Evolutionary conservation across 2,888 invertebrate genomes (phyloP), one percentile per base, ranked within the genome.

Genomic region (Epistrophe eligans): DNA sequence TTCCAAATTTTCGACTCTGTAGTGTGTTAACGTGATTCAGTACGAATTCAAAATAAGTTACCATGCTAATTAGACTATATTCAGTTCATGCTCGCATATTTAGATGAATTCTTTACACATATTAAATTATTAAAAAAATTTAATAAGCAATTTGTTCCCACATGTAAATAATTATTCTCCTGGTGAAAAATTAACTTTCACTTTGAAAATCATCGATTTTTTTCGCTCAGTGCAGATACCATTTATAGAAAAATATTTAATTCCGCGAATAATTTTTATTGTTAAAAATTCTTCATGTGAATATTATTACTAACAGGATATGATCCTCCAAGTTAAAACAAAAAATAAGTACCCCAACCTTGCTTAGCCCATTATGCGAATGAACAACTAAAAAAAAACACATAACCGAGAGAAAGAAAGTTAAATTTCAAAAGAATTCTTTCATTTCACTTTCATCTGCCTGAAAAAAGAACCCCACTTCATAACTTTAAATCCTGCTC

Each of bases 381-480:
- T 38, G 10, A 2, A 15, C 57, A 15, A 15, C 32, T 19, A 60
- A 13, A 60, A 35, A 70, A 45, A 62, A 40, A 28, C 60, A 71
- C 76, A 66, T 76, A 80, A 80, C 45, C 32, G 48, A 79, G 82
- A 77, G 85, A 79, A 85, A 77, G 85, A 85, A 85, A 85, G 85
- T 82, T 73, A 55, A 40, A 70, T 82, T 79, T 72, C 57, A 17
- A 67, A 35, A 77, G 64, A 85, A 85, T 70, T 74, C 40, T 24
- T 24, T 71, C 77, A 70, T 85, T 85, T 85, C 85, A 79, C 82
- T 85, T 85, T 85, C 82, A 58, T 82, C 55, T 28, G n/a, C 32
- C 15, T 17, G 15, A 13, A 48, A 64, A 84, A 55, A 48, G 1
- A 24, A 24, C 70, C 62, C 50, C 70, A 67, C 48, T 24, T 17